Evolutionary conservation across 2,113 vertebrate genomes (phyloP), one percentile per base, ranked within the genome.

Genomic region (Miniopterus natalensis): DNA sequence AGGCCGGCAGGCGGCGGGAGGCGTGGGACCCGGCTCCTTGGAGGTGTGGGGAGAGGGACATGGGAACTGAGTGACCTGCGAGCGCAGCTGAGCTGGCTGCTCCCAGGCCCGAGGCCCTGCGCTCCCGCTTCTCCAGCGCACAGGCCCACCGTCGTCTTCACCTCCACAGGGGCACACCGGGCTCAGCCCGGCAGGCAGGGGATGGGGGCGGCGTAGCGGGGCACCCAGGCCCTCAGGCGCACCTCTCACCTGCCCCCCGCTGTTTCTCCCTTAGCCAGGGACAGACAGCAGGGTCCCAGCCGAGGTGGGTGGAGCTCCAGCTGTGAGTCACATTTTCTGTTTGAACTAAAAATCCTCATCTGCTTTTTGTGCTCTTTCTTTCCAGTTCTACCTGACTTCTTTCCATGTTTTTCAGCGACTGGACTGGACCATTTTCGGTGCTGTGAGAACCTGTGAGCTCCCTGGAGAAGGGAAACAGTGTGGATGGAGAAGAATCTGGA

Each of bases 41-140:
- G 36, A 98, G 97, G 97, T 97, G 96, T 95, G 78, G 87, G 92
- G 89, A 91, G 88, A 96, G 94, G 96, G 63, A 53, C n/a, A 59
- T 27, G 21, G 55, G 92, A 47, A 42, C 40, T 59, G 36, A 1
- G 10, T 40, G 84, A 27, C 57, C 71, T 18, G 7, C 3, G 80
- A 75, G 70, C 87, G 31, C 57, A 71, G 92, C 94, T 59, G 55
- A 45, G 23, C 29, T 27, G 74, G 25, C 88, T 73, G 27, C 47
- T 18, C 66, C 47, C 2, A 47, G 63, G 25, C 31, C 61, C 2
- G 42, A 6, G 40, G 87, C 31, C 31, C 40, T 17, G 49, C 40
- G 73, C 53, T n/a, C 23, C 14, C 2, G 25, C 8, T 8, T 63
- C 11, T 78, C 59, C 20, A 1, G 55, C 78, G 13, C 20, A 5